These are phyloP conservation scores for Hydrochoerus hydrochaeris DNA, from an alignment of 2,113 vertebrate genomes.

Conservation along the genomic window DNA sequence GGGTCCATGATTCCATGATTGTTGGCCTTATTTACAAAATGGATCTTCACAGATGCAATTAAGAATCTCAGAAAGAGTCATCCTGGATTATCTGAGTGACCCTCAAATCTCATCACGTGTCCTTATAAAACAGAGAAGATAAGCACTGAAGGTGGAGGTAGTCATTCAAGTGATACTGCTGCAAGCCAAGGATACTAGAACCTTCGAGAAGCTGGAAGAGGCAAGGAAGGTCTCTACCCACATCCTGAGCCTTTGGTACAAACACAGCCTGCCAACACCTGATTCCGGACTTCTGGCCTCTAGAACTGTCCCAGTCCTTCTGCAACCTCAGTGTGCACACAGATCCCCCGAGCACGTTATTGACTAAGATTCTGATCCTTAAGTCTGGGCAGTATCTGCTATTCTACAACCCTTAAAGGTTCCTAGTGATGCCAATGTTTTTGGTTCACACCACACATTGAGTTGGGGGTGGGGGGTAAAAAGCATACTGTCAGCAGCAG, in stretches of 20 bases:
- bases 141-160: not conserved
- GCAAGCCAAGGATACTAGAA: not conserved
- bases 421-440: not conserved
- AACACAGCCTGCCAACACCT: not conserved
- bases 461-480: not conserved
- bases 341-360: not conserved
- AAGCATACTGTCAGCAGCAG: not conserved
- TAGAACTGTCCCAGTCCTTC: not conserved
- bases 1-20: not conserved
- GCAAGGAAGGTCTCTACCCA: not conserved
- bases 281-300: not conserved
- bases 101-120: not conserved
- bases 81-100: not conserved
- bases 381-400: not conserved
- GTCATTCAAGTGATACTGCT: not conserved
- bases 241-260: not conserved
- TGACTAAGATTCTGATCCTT: not conserved
- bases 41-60: not conserved
- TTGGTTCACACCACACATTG: not conserved
- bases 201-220: not conserved
- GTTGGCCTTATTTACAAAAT: not conserved
- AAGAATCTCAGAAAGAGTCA: slow-evolving; percentile 19
- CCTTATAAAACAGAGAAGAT: not conserved
- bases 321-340: not conserved
- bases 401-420: not conserved